Conservation (phyloP, 2,113 vertebrate genomes). For the Caranx melampygus region DNA sequence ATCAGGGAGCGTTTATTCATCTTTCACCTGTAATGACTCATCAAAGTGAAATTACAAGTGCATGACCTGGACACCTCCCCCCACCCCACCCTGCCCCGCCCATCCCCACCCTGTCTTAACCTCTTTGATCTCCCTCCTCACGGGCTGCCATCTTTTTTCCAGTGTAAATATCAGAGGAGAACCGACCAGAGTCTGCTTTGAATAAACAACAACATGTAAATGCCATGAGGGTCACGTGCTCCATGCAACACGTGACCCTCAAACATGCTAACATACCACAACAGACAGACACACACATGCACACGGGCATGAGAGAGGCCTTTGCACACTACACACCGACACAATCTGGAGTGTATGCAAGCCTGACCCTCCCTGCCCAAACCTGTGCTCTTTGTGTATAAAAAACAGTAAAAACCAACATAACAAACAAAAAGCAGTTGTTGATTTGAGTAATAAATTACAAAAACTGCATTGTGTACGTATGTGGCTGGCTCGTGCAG, state of each 20-base stretch:
- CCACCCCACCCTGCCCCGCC: background rate
- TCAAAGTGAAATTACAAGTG: conserved; percentile 68
- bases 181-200: conserved; percentile 57
- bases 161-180: conserved; percentile 88
- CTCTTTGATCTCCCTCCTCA: conserved; percentile 61
- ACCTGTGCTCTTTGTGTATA: conserved; percentile 76
- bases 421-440: conserved; percentile 52
- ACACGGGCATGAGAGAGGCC: conserved; percentile 64
- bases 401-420: conserved; percentile 59
- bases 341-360: conserved; percentile 64
- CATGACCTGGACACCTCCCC: conserved; percentile 66
- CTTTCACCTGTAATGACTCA: conserved; percentile 66
- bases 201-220: conserved; percentile 83
- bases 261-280: conserved; percentile 49
- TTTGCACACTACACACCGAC: conserved; percentile 47
- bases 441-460: conserved; percentile 66
- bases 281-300: conserved; percentile 37
- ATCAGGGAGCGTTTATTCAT: conserved; percentile 64
- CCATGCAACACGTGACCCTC: conserved; percentile 85
- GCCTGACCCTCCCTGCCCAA: conserved; percentile 74
- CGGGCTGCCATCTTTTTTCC: conserved; percentile 71
- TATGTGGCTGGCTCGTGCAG: conserved; percentile 77
- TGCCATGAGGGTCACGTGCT: conserved; percentile 58
- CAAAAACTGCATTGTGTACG: conserved; percentile 57
- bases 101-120: conserved; percentile 30